Conservation (phyloP, 2,888 invertebrate genomes). For the Malthinus seriepunctatus region DNA sequence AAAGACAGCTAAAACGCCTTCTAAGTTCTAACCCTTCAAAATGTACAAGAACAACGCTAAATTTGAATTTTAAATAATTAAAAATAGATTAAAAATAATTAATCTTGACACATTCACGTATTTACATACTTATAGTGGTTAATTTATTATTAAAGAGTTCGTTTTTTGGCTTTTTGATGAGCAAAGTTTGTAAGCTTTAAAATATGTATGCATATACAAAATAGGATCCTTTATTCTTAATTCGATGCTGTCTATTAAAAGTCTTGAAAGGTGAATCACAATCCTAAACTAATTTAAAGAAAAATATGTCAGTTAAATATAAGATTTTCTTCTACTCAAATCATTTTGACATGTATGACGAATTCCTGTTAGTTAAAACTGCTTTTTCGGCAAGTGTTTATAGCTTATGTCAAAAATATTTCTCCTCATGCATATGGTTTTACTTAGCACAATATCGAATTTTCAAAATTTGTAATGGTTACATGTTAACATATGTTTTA, state of each 20-base stretch:
- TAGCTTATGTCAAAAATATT: conserved; percentile 33
- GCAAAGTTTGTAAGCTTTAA: conserved; percentile 1
- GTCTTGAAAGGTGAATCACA: conserved; percentile 22
- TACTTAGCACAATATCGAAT: neutral
- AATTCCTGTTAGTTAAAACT: conserved; percentile 3
- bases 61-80: conserved; percentile 1
- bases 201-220: neutral
- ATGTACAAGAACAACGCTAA: neutral
- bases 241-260: conserved; percentile 25
- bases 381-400: conserved; percentile 36
- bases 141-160: too few species aligned
- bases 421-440: conserved; percentile 24
- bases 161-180: neutral
- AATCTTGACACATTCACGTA: neutral
- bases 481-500: too few species aligned
- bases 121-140: neutral
- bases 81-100: neutral
- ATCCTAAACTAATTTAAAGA: conserved; percentile 35
- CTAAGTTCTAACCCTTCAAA: neutral
- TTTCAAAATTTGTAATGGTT: neutral
- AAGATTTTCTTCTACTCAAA: conserved; percentile 34
- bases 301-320: conserved; percentile 40
- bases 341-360: conserved; percentile 18
- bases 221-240: conserved; percentile 14
- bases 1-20: neutral